These are phyloP conservation scores for Tricholauxania praeusta DNA, from an alignment of 2,888 invertebrate genomes.

Conservation along the genomic window DNA sequence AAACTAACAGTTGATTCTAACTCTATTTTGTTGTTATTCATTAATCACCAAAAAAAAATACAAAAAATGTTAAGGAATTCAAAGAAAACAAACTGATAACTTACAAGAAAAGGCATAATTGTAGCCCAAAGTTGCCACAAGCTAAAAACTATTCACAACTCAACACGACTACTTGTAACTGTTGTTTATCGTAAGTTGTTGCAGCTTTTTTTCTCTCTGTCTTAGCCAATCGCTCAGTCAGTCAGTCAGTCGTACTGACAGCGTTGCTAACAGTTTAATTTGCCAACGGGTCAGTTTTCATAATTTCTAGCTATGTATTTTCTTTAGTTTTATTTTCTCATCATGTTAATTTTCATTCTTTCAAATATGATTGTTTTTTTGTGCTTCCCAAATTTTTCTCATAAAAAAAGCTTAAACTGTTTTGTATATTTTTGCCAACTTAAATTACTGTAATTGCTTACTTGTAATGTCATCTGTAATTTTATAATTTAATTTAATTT, in stretches of 20 bases:
- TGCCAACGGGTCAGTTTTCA: background rate
- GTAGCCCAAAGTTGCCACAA: background rate
- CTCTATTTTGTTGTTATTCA: background rate
- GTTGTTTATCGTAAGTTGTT: background rate
- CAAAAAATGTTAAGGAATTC: background rate
- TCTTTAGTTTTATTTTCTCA: background rate
- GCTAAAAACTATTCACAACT: background rate
- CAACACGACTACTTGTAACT: background rate
- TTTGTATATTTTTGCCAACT: background rate
- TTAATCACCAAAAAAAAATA: background rate
- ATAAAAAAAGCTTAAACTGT: background rate
- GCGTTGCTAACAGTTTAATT: slow-evolving; percentile 24
- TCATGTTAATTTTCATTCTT: slow-evolving; percentile 18
- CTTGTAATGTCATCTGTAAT: slow-evolving; percentile 8
- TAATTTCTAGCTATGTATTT: background rate
- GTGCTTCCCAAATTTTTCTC: too few species aligned
- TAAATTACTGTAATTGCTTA: slow-evolving; percentile 7
- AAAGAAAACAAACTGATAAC: background rate
- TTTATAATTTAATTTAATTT: slow-evolving; percentile 7
- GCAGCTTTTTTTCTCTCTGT: background rate
- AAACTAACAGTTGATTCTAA: background rate
- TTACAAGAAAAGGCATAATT: background rate
- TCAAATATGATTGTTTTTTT: background rate
- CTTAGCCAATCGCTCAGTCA: too few species aligned
- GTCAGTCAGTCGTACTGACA: background rate